These are phyloP conservation scores for Trachelus troglodyta DNA, from an alignment of 2,888 invertebrate species.

Conservation along the genomic window DNA sequence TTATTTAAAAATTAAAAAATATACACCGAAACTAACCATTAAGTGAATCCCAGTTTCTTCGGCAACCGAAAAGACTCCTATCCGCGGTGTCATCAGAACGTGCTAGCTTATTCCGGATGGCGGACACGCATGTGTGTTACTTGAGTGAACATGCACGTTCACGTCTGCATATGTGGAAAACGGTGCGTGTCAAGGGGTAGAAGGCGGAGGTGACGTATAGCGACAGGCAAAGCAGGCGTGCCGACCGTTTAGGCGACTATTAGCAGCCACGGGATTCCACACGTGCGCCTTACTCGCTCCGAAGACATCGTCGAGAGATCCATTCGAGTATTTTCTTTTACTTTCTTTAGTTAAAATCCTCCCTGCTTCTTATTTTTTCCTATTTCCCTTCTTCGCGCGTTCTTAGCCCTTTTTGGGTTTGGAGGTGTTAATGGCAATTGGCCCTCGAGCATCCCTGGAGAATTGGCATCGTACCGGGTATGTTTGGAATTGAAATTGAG, in stretches of 20 bases:
- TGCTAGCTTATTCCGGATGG: not conserved
- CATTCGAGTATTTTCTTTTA: conserved; percentile 1
- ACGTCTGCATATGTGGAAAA: not conserved
- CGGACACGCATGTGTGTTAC: not conserved
- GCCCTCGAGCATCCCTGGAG: not conserved
- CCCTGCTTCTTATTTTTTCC: conserved; percentile 14
- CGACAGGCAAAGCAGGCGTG: conserved; percentile 44
- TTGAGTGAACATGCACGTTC: not conserved
- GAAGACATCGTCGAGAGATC: conserved; percentile 35
- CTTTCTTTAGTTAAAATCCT: conserved; percentile 3
- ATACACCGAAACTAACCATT: not conserved
- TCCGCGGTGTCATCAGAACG: not conserved
- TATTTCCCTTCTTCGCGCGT: conserved; percentile 1
- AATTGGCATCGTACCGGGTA: not conserved
- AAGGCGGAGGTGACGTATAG: conserved; percentile 48
- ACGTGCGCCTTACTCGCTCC: conserved; percentile 38
- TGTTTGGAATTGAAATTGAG: not conserved
- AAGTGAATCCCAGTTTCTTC: not conserved
- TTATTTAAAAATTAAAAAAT: not conserved
- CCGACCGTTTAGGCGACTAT: conserved; percentile 54
- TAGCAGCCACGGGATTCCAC: conserved; percentile 35
- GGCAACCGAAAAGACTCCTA: not conserved
- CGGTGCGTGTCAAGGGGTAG: conserved; percentile 19
- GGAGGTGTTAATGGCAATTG: conserved; percentile 18
- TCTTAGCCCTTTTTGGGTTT: not conserved